These are phyloP conservation scores for Apomyelois bistriatella DNA, from an alignment of 2,888 invertebrate genomes.

Conservation along the genomic window DNA sequence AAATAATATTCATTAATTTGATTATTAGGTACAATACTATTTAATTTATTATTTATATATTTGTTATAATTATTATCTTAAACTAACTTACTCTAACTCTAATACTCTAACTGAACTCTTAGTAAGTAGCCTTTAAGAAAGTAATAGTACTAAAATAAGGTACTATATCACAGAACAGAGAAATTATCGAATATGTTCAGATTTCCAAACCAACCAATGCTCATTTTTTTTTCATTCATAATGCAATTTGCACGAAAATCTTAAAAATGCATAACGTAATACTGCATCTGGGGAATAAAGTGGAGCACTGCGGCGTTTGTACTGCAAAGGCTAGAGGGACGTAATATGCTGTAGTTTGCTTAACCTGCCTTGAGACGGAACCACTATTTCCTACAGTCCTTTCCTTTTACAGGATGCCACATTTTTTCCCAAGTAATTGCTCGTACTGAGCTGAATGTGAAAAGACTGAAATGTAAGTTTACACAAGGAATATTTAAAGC, in stretches of 20 bases:
- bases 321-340: slow-evolving; percentile 43
- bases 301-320: slow-evolving; percentile 51
- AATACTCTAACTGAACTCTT: too few species aligned
- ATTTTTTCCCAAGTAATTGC: slow-evolving; percentile 33
- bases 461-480: slow-evolving; percentile 6
- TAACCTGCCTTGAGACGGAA: slow-evolving; percentile 43
- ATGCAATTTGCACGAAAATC: slow-evolving; percentile 1
- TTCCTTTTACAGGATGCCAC: slow-evolving; percentile 28
- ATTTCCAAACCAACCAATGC: too few species aligned
- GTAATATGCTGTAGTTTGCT: slow-evolving; percentile 55
- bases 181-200: too few species aligned
- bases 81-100: too few species aligned
- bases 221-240: background rate
- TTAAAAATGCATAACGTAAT: slow-evolving; percentile 33
- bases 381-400: slow-evolving; percentile 32
- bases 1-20: too few species aligned
- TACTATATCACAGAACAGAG: too few species aligned
- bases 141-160: too few species aligned
- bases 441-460: slow-evolving; percentile 23
- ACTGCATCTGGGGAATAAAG: slow-evolving; percentile 42
- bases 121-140: too few species aligned
- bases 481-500: background rate
- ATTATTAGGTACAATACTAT: too few species aligned
- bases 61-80: too few species aligned
- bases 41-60: too few species aligned